Conservation (phyloP, 2,888 invertebrate genomes). For the Nomada fucata region DNA sequence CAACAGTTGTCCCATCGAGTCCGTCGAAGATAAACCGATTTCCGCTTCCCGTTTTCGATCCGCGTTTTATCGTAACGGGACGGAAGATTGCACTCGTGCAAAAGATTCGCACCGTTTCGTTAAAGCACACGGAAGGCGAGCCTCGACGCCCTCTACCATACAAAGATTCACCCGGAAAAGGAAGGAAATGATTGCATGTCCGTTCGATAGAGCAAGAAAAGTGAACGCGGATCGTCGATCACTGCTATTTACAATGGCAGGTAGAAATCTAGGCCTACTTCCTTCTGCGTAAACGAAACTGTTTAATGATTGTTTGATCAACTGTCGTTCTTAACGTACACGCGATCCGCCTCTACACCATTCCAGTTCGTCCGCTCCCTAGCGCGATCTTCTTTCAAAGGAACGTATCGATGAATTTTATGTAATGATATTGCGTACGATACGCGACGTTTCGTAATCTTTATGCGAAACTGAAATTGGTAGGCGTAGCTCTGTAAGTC, state of each 20-base stretch:
- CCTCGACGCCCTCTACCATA: not conserved
- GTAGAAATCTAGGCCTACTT: slow-evolving; percentile 25
- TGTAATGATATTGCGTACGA: slow-evolving; percentile 6
- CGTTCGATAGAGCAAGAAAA: slow-evolving; percentile 43
- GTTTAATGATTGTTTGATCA: slow-evolving; percentile 16
- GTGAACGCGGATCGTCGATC: slow-evolving; percentile 42
- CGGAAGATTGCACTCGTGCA: too few relatives aligned
- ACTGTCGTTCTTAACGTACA: not conserved
- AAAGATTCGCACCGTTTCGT: too few relatives aligned
- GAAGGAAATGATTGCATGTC: slow-evolving; percentile 37
- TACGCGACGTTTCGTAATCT: not conserved
- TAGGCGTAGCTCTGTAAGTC: not conserved
- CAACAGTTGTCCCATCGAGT: not conserved
- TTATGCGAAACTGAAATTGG: not conserved
- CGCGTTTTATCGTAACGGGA: too few relatives aligned
- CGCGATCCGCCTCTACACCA: too few relatives aligned
- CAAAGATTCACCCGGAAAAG: slow-evolving; percentile 43
- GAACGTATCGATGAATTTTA: slow-evolving; percentile 7
- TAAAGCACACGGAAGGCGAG: too few relatives aligned
- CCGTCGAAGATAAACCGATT: too few relatives aligned
- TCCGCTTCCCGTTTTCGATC: too few relatives aligned
- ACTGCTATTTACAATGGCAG: slow-evolving; percentile 37
- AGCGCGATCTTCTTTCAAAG: not conserved
- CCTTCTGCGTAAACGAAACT: not conserved
- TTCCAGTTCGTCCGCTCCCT: too few relatives aligned